Evolutionary conservation across 2,797 vertebrate species (phyloP).

Genomic region (Loris lydekkerianus): DNA sequence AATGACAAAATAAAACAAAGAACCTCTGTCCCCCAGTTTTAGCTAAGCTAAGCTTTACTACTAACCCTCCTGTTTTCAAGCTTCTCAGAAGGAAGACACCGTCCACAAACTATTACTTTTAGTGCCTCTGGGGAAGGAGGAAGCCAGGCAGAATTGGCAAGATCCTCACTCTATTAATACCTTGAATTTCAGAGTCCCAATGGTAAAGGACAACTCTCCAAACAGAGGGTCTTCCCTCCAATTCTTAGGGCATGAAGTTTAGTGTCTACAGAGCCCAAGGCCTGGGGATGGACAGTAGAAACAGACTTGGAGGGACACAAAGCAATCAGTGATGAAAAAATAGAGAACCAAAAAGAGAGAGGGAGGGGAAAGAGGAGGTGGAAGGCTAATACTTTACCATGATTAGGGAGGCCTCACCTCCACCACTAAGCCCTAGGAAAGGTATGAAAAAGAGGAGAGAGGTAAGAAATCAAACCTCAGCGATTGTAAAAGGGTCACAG

Average conservation of each 20-base stretch:
- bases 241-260: slow-evolving; percentile 24
- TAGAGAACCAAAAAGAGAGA: slow-evolving; percentile 46
- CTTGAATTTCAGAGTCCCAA: slow-evolving; percentile 6
- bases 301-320: slow-evolving; percentile 65
- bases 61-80: neutral
- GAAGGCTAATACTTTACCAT: slow-evolving; percentile 79
- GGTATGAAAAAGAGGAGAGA: neutral
- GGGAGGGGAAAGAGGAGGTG: neutral
- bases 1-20: slow-evolving; percentile 66
- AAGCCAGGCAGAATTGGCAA: slow-evolving; percentile 44
- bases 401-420: slow-evolving; percentile 75
- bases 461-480: slow-evolving; percentile 74
- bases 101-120: neutral
- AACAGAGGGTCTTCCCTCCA: slow-evolving; percentile 28
- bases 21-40: slow-evolving; percentile 62
- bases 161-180: slow-evolving; percentile 1
- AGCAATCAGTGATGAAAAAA: slow-evolving; percentile 65
- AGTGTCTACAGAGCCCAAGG: slow-evolving; percentile 50
- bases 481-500: slow-evolving; percentile 72
- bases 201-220: slow-evolving; percentile 7
- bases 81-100: slow-evolving; percentile 21
- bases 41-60: slow-evolving; percentile 63
- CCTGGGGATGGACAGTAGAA: slow-evolving; percentile 35
- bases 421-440: slow-evolving; percentile 69
- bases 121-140: slow-evolving; percentile 45